A percentile compares a stretch with the other conserved stretches of the same genome.
Evolutionary conservation across 2,797 vertebrate species (phyloP).

Genomic region (Danio choprae): DNA sequence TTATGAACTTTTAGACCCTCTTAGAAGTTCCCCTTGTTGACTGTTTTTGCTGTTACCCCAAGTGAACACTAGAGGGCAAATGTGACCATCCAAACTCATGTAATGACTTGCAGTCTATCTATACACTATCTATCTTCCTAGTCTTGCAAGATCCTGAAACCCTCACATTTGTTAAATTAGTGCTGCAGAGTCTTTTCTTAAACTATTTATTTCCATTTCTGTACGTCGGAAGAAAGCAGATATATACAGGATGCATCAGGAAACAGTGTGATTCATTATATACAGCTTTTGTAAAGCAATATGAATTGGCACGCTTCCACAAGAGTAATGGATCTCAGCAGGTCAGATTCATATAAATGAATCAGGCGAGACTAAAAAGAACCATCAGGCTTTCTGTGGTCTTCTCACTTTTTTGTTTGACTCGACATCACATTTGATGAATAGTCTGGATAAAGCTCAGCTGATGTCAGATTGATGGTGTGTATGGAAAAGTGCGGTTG

Average conservation of each 20-base stretch:
- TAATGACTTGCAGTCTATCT: neutral
- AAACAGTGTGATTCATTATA: neutral
- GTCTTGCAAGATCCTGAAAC: neutral
- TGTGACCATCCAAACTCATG: neutral
- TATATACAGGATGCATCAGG: neutral
- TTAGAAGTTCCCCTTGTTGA: too few relatives aligned
- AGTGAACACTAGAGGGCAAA: slow-evolving; percentile 46
- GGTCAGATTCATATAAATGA: neutral
- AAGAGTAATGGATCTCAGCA: neutral
- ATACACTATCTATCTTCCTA: neutral
- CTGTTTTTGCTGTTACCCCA: neutral
- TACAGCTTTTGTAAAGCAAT: neutral
- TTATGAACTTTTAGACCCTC: too few relatives aligned
- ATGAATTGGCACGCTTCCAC: neutral
- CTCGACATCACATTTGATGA: neutral
- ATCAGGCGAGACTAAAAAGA: neutral
- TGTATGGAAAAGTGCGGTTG: neutral
- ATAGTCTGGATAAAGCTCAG: neutral
- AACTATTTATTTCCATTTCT: neutral
- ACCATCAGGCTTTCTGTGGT: neutral
- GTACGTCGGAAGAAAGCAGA: neutral
- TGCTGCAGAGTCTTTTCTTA: neutral
- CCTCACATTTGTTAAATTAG: neutral
- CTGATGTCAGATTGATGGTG: neutral
- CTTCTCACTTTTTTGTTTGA: neutral